Evolutionary conservation across 2,113 vertebrate genomes (phyloP), one percentile per base, ranked within the genome.

Genomic region (Nibea coibor): DNA sequence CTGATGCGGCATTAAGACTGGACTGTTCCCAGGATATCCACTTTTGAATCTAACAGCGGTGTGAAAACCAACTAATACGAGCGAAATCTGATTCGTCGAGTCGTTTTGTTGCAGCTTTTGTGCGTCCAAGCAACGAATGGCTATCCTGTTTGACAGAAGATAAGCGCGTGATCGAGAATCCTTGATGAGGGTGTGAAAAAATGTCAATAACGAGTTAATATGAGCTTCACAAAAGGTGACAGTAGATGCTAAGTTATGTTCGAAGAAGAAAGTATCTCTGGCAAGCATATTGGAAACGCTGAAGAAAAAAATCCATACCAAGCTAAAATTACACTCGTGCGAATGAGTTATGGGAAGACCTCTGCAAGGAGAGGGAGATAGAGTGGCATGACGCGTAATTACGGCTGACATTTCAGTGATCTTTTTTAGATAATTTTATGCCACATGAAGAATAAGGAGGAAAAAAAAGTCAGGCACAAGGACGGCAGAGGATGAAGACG

Each of bases 391-490:
- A 77, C 61, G 73, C 58, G 5, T 83, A 80, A 85, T 88, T 77
- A 77, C 0, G 0, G 63, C 28, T 87, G 81, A 85, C 75, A 86
- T 82, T 78, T 87, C 31, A n/a, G 9, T 66, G 71, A 87, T 84
- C 54, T 68, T 51, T 72, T 59, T 75, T 28, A 79, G 54, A 88
- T 81, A 22, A 74, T 86, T 90, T 83, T 84, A 80, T 67, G 53
- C 4, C 35, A 66, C 26, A 54, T 31, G 10, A 53, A 70, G 43
- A 85, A 57, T n/a, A 57, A 63, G 54, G 64, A 62, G 31, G 31
- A 6, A 4, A 53, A 19, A 24, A 15, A 0, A 24, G 35, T n/a
- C 35, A 56, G 35, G 16, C 65, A 39, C 31, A 28, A 56, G 84
- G 58, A 75, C 42, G 61, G 74, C 76, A 65, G 57, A 75, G 48